phyloP scores from a whole-genome alignment of 2,888 invertebrate genomes.

The Plagodis pulveraria region DNA sequence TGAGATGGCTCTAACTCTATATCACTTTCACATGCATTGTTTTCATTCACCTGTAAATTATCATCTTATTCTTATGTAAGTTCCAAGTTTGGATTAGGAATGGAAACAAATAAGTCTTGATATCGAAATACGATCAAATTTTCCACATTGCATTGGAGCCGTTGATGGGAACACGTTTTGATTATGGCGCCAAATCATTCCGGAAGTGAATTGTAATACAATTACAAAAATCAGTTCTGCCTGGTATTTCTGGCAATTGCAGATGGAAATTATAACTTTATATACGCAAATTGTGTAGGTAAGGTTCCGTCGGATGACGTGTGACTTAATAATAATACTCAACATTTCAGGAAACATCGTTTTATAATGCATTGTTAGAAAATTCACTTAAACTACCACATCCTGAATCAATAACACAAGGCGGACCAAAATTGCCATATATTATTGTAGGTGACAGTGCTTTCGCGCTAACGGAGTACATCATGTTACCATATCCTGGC shows the following conservation, averaged over 20 bases:
- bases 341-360: conserved; percentile 30
- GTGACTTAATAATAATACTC: too few species aligned
- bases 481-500: conserved; percentile 38
- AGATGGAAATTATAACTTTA: conserved; percentile 36
- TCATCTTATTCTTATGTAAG: conserved; percentile 33
- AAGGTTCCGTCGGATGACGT: conserved; percentile 37
- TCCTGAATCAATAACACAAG: conserved; percentile 38
- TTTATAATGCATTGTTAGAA: conserved; percentile 22
- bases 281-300: conserved; percentile 36
- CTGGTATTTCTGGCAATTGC: conserved; percentile 33
- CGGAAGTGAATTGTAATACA: conserved; percentile 37
- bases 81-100: conserved; percentile 36
- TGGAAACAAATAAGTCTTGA: conserved; percentile 1
- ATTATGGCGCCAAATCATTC: conserved; percentile 38
- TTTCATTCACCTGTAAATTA: conserved; percentile 33
- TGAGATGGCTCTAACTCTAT: conserved; percentile 38
- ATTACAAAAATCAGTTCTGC: conserved; percentile 42
- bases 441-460: conserved; percentile 49
- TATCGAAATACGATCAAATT: background rate
- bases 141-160: background rate
- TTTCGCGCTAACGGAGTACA: conserved; percentile 44
- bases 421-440: conserved; percentile 33
- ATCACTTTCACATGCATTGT: conserved; percentile 31
- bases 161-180: conserved; percentile 12
- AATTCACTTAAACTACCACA: conserved; percentile 38